Evolutionary conservation across 2,888 invertebrate species (phyloP), one percentile per base, ranked within the genome.

Genomic region (Cactoblastis cactorum): DNA sequence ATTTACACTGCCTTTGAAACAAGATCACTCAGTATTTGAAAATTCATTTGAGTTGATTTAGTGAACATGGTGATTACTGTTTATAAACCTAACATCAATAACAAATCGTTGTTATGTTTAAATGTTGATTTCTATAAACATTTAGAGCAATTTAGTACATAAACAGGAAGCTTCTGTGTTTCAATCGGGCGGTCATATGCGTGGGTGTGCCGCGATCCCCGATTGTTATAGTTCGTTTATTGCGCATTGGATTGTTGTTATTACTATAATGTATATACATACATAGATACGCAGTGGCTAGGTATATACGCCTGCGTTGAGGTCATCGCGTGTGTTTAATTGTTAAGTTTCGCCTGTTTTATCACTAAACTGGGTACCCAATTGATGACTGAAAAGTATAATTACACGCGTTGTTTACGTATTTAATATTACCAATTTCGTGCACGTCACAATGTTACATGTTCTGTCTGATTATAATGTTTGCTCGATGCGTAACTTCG

Each of bases 141-240:
- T 67, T 65, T 61, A 63, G 57, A 58, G 65, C 63, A 63, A 64
- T 65, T 67, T 53, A 61, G 63, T 58, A 57, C 66, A 61, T 74
- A 80, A 75, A 83, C 85, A 83, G 87, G 87, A 85, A 84, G 75
- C 68, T 65, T 60, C 57, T 69, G 63, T 77, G 71, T 76, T 14
- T 67, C 71, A 76, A 80, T 75, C 71, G 67, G 69, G 68, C 62
- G 76, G 81, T 77, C 78, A 78, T 76, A 57, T 63, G 63, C 58
- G 82, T 80, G 77, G 85, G 85, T 62, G 83, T 79, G 81, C 61
- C 74, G 67, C 55, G 57, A 61, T 60, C 61, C 61, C 63, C 67
- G 75, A 77, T 80, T 77, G 79, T 77, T 70, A 71, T 72, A 67
- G 67, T 63, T 57, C 58, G 65, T 63, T 67, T 80, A 80, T 74